Base-by-base conservation (phyloP, 2,888 invertebrate species). In the Dascillus cervinus region DNA sequence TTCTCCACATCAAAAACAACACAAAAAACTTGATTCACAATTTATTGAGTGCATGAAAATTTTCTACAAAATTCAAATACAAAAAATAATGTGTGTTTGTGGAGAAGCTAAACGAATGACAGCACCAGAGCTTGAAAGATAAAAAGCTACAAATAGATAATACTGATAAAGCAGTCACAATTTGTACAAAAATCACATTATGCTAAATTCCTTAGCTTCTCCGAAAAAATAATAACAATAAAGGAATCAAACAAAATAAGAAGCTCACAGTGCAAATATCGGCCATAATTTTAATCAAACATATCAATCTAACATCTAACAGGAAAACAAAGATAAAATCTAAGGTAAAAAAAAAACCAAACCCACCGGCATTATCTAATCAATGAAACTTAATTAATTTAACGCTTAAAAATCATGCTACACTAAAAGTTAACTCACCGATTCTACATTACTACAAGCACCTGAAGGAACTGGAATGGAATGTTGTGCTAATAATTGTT, bases 71-170 rank as follows among this genome's bases (percentile, higher is more conserved):
- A 50, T 17, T 17, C 44, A 48, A 45, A 43, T 41, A 47, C 27
- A 45, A 38, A 47, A 39, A 37, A 37, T 33, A 39, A 41, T n/a
- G n/a, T n/a, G n/a, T n/a, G n/a, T 34, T 49, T 52, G 58, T 59
- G 60, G 62, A 64, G 62, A 64, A 64, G 62, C 63, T 58, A 59
- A 50, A 49, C 56, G 59, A 62, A 60, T 52, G 53, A 56, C 47
- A 58, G 55, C 58, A 57, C 55, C 39, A 56, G 55, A 53, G 47
- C 50, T 31, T 43, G 39, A 36, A 32, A 41, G 39, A 31, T 37
- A 46, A 39, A 42, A 44, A 36, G 41, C 36, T 40, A 40, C 43
- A 32, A 30, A 32, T 17, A 12, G 4, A 12, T 3, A 14, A 15
- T 26, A 13, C 22, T 29, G 26, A 23, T 15, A 26, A 11, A 31